Conservation (phyloP, 2,797 vertebrate species). For the Gymnodraco acuticeps region DNA sequence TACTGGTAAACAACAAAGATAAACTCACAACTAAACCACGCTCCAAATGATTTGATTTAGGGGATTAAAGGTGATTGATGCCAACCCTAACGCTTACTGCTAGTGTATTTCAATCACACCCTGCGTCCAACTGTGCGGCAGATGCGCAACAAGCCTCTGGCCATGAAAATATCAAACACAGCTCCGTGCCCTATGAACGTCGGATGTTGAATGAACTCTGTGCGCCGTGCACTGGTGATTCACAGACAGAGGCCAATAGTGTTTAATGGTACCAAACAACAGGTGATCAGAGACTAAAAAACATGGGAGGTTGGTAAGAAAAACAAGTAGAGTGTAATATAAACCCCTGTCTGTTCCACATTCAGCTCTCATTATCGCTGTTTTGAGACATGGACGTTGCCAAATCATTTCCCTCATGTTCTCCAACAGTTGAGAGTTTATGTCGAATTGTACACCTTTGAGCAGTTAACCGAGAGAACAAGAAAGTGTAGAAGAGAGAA, state of each 20-base stretch:
- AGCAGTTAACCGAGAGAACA: slow-evolving; percentile 37
- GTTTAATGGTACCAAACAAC: slow-evolving; percentile 5
- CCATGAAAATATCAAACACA: slow-evolving; percentile 28
- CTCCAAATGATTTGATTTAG: not conserved
- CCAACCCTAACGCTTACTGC: not conserved
- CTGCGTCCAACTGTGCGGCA: slow-evolving; percentile 16
- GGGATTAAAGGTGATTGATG: slow-evolving; percentile 1
- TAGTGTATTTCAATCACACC: slow-evolving; percentile 16
- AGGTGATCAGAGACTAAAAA: slow-evolving; percentile 30
- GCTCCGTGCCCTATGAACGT: slow-evolving; percentile 5
- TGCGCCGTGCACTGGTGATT: not conserved
- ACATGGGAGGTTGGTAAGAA: not conserved
- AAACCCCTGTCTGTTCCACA: slow-evolving; percentile 35
- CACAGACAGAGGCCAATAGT: not conserved
- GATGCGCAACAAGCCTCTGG: not conserved
- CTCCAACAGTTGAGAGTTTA: slow-evolving; percentile 42
- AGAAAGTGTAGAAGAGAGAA: slow-evolving; percentile 19
- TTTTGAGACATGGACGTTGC: slow-evolving; percentile 37
- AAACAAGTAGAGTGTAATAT: slow-evolving; percentile 40
- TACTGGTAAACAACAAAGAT: not conserved
- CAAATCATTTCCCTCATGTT: slow-evolving; percentile 59
- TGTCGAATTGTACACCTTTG: slow-evolving; percentile 31
- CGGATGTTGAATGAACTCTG: slow-evolving; percentile 4
- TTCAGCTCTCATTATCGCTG: slow-evolving; percentile 56
- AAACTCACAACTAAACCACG: not conserved